Evolutionary conservation across 2,113 vertebrate genomes (phyloP).

Genomic region (Malurus cyaneus): DNA sequence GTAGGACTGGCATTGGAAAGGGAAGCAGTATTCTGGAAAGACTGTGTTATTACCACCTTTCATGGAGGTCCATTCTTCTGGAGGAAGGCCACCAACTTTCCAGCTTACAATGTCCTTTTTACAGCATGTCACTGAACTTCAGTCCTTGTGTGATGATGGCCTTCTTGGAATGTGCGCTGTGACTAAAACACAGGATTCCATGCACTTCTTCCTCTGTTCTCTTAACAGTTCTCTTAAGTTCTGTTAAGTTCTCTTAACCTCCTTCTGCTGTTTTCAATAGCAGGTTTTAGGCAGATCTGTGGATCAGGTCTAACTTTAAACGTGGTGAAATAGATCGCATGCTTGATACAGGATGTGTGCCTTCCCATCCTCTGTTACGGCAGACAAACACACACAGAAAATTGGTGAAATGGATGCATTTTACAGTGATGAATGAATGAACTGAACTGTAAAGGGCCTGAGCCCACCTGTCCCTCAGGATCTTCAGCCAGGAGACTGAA

Average conservation of each 20-base stretch:
- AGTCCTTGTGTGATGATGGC: background rate
- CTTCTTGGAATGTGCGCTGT: background rate
- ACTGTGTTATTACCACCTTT: background rate
- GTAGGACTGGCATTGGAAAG: background rate
- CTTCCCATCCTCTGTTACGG: background rate
- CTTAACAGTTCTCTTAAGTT: background rate
- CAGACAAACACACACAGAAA: background rate
- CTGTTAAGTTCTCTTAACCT: background rate
- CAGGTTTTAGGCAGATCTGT: background rate
- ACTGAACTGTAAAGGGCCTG: background rate
- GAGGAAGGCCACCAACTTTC: background rate
- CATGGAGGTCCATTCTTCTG: rapidly evolving
- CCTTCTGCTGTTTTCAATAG: background rate
- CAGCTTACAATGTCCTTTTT: background rate
- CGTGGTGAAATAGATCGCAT: background rate
- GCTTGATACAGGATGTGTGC: background rate
- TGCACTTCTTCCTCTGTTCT: background rate
- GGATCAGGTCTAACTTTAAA: background rate
- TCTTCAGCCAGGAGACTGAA: background rate
- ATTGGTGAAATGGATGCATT: background rate
- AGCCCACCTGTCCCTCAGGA: background rate
- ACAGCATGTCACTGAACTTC: background rate
- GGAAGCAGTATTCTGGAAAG: background rate
- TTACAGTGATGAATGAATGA: background rate
- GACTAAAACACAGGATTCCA: background rate